Base-by-base conservation (phyloP, 2,888 invertebrate species). In the Adineta ricciae region DNA sequence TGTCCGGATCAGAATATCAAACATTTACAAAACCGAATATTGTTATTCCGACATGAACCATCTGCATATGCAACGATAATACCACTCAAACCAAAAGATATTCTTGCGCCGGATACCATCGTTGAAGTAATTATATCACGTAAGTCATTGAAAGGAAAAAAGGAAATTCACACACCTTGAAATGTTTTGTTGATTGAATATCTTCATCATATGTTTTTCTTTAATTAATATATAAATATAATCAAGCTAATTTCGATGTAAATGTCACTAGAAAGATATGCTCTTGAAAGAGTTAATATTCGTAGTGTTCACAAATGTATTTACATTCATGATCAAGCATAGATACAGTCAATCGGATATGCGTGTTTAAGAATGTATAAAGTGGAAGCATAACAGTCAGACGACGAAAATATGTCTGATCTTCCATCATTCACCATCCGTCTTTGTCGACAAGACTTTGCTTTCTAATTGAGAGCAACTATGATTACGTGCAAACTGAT, bases 111-210 rank as follows among this genome's bases (percentile, higher is more conserved):
- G 11, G 38, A 78, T 41, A n/a, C 21, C 0, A 78, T 78, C n/a
- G 78, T 78, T 41, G 78, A 78, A 78, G 78, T 78, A n/a, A 21
- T 78, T 78, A 78, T 78, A 41, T 78, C 78, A 78, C 78, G 78
- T 78, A 78, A 78, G 78, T 78, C 14, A 16, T 50, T 64, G 32
- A 11, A 1, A 64, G 32, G 1, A 64, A 36, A 64, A 64, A 2
- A 50, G 50, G 50, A 50, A 50, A 50, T 46, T 46, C 11, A 11
- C 5, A 46, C 46, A 46, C 46, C 46, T 46, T 46, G 46, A 46
- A 46, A 46, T 46, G 46, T 46, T 46, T 46, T 46, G 46, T 46
- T 46, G 46, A 46, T 46, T 8, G 5, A 46, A 46, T 46, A 46
- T 46, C 11, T 16, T 19, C 27, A 2, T n/a, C 2, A 1, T 19